Conservation (phyloP, 2,113 vertebrate genomes). For the Ceyx melanurus region DNA sequence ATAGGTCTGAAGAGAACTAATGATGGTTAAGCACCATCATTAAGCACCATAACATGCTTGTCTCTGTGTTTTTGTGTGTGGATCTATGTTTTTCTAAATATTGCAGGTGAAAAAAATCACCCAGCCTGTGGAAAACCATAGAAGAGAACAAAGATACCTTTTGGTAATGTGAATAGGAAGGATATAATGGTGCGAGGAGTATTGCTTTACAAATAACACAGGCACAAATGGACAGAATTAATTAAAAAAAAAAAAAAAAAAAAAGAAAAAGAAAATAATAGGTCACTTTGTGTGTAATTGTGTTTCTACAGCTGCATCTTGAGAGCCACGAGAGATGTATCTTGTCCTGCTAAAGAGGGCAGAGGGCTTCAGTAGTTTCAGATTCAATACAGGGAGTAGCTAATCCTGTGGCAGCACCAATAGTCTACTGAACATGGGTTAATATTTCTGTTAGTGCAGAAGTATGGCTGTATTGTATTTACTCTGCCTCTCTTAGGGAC, state of each 20-base stretch:
- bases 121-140: background rate
- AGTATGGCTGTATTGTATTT: background rate
- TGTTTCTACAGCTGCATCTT: slow-evolving; percentile 31
- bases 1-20: accelerated
- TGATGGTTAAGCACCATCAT: background rate
- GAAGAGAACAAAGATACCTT: background rate
- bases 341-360: background rate
- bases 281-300: background rate
- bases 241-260: no score
- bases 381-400: background rate
- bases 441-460: background rate
- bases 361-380: background rate
- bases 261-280: background rate
- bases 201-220: background rate
- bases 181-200: background rate
- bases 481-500: background rate
- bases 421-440: background rate
- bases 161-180: background rate
- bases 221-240: background rate
- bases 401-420: background rate
- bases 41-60: background rate
- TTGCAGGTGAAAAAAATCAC: background rate
- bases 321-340: background rate
- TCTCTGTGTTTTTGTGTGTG: background rate
- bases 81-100: background rate